Base-by-base conservation (phyloP, 92 coral and sea anemone genomes). In the Parazoanthus atlanticus region DNA sequence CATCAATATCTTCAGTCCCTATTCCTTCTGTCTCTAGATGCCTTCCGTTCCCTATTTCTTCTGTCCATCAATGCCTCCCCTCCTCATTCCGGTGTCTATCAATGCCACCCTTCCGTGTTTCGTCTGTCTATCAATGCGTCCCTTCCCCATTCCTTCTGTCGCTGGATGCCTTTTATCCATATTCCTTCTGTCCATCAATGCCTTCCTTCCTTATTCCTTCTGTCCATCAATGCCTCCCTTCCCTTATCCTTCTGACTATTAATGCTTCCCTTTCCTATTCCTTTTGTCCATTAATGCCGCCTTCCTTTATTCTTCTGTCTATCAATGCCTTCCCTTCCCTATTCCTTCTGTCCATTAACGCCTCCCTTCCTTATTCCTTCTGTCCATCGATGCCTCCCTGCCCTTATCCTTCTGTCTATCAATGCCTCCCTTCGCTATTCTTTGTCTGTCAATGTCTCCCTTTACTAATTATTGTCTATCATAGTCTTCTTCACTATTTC, bases 201-300 rank as follows among this genome's bases (percentile, higher is more conserved):
- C 28, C 17, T 70, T 17, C 33, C 17, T 49, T 13, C 17, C 56
- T 17, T 29, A 2, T 29, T 70, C 33, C 16, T 49, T 1, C 47
- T 8, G 47, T 43, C 47, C 0, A 6, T 43, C 47, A 43, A 6
- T 43, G 13, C 78, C 95, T 61, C 93, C 89, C 94, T 97, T 47
- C 95, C 99, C 8, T 43, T 5, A 2, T 43, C 47, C 47, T 43
- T 43, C 9, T 43, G 0, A 2, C 47, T 5, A 43, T 43, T 7
- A 43, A 43, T 43, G 9, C 47, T 7, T 67, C 33, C 74, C 0
- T 67, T 19, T n/a, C 30, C 12, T 67, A 43, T 43, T 67, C 30
- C 32, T 30, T 69, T n/a, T 30, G 32, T 72, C 76, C 6, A 13
- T 10, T 49, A 38, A 29, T 40, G 9, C 38, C 25, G 0, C 11